A percentile compares a stretch with the other conserved stretches of the same genome.
phyloP scores from a whole-genome alignment of 2,797 vertebrate genomes.

The Hafferia zeledoni region DNA sequence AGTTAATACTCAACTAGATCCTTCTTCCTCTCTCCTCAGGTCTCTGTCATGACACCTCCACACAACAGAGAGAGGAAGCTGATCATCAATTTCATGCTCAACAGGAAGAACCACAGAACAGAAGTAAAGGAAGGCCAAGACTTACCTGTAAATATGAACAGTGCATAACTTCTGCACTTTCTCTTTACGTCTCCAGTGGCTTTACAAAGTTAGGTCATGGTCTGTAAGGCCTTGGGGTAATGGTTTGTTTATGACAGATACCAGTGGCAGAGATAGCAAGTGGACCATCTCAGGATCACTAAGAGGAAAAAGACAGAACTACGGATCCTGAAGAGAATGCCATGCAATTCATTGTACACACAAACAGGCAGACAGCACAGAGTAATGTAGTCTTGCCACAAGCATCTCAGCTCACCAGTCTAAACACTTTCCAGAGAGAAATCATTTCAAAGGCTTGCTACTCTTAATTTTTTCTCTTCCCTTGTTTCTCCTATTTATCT shows the following conservation, averaged over 20 bases:
- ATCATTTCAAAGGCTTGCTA: background rate
- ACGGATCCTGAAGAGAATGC: background rate
- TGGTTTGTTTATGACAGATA: background rate
- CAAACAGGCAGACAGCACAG: background rate
- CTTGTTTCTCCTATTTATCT: slow-evolving; percentile 2
- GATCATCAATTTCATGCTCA: background rate
- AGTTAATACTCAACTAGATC: background rate
- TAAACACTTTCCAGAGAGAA: slow-evolving; percentile 1
- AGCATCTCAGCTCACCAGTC: background rate
- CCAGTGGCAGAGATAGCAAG: background rate
- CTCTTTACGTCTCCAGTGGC: background rate
- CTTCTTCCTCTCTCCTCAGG: background rate
- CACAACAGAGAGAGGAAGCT: background rate
- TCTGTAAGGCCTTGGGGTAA: background rate
- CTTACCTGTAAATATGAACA: background rate
- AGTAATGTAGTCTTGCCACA: background rate
- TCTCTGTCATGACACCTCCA: background rate
- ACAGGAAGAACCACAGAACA: background rate
- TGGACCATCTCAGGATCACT: background rate
- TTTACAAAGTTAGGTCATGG: background rate
- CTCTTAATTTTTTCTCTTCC: background rate
- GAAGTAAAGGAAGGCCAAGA: background rate
- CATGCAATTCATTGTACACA: background rate
- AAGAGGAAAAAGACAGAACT: background rate
- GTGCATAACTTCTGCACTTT: accelerated